Conservation (phyloP, 1,140 invertebrate genomes). For the Pseudomyrmex sp. region DNA sequence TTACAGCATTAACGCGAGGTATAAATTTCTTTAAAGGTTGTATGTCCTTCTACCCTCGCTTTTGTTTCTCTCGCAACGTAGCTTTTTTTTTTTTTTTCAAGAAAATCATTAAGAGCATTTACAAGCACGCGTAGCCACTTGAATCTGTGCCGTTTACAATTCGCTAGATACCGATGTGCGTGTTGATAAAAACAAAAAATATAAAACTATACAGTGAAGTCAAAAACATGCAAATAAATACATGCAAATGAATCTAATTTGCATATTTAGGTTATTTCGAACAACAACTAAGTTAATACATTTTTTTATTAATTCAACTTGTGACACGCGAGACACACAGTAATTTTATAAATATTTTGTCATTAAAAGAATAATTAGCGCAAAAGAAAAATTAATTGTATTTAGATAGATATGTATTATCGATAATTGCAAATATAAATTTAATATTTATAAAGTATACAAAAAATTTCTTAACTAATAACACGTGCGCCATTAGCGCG, state of each 20-base stretch:
- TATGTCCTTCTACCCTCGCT: neutral
- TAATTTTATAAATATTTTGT: constrained; percentile 4
- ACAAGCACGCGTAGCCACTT: constrained; percentile 68
- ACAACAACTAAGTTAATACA: neutral
- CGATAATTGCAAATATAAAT: too few relatives aligned
- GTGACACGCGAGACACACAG: neutral
- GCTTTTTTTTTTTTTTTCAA: constrained; percentile 19
- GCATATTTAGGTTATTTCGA: constrained; percentile 4
- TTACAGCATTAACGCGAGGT: constrained; percentile 63
- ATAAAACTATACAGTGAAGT: neutral
- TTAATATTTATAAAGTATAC: too few relatives aligned
- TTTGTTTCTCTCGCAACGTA: neutral
- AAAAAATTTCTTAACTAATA: too few relatives aligned
- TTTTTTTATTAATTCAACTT: constrained; percentile 25
- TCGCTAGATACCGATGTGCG: constrained; percentile 8
- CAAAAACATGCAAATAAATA: constrained; percentile 2
- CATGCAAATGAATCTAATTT: constrained; percentile 33
- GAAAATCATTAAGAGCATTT: constrained; percentile 78
- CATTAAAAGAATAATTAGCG: neutral
- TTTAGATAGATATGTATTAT: neutral
- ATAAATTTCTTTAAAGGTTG: constrained; percentile 61
- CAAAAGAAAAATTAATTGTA: constrained; percentile 12
- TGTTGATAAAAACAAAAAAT: constrained; percentile 27
- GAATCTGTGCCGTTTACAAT: constrained; percentile 5
- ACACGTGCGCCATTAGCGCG: neutral